Evolutionary conservation across 1,140 invertebrate genomes (phyloP).

Genomic region (Drosophila sp.): DNA sequence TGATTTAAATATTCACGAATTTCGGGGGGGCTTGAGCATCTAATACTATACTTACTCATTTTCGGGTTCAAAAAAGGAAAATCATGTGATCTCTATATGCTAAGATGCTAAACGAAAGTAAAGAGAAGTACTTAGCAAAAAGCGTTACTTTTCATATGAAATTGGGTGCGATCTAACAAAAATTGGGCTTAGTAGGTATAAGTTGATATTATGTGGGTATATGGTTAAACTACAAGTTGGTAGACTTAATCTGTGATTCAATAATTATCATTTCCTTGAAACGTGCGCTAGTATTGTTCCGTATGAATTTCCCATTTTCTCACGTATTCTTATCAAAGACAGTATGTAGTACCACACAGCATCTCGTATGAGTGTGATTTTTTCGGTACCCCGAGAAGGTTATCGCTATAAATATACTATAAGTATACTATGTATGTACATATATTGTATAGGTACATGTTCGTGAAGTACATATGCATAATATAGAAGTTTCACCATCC

Average conservation of each 20-base stretch:
- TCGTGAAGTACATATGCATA: not conserved
- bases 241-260: not conserved
- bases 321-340: not conserved
- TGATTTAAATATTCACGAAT: no score
- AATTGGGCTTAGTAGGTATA: no score
- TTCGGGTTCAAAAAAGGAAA: no score
- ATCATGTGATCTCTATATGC: no score
- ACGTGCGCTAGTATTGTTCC: not conserved
- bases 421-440: not conserved
- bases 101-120: no score
- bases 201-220: no score
- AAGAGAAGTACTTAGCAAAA: no score
- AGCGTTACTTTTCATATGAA: no score
- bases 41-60: no score
- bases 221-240: not conserved
- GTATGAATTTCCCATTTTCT: not conserved
- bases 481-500: constrained; percentile 2
- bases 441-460: not conserved
- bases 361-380: constrained; percentile 3
- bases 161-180: no score
- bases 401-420: not conserved
- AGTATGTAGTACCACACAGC: not conserved
- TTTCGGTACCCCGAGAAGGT: not conserved
- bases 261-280: not conserved
- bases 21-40: no score